Conservation (phyloP, 2,797 vertebrate species). For the Phrynocephalus guinanensis region DNA sequence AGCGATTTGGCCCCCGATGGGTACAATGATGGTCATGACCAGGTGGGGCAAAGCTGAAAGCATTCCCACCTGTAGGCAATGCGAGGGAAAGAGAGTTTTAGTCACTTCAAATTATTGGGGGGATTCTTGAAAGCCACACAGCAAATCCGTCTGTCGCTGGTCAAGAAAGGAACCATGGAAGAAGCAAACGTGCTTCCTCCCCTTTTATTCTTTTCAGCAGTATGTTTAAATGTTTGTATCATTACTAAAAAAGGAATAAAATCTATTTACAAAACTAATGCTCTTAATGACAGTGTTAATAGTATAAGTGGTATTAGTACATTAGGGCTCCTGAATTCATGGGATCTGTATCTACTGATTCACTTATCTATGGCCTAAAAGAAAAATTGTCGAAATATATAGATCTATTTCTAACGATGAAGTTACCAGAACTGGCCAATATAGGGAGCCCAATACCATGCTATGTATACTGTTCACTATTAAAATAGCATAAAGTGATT, state of each 20-base stretch:
- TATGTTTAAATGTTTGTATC: background rate
- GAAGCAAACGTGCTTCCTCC: background rate
- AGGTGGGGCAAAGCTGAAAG: constrained; percentile 91
- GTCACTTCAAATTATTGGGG: background rate
- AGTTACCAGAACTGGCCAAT: too few relatives aligned
- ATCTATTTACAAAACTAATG: background rate
- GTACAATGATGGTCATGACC: constrained; percentile 94
- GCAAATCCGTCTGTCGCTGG: background rate
- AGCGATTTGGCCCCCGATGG: constrained; percentile 91
- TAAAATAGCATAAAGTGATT: too few relatives aligned
- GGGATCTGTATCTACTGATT: too few relatives aligned
- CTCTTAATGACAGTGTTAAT: too few relatives aligned
- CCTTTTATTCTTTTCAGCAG: background rate
- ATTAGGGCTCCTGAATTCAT: too few relatives aligned
- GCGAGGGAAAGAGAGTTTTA: background rate
- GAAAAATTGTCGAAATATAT: too few relatives aligned
- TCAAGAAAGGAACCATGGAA: too few relatives aligned
- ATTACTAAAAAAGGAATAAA: background rate
- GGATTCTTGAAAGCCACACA: background rate
- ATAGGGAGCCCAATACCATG: too few relatives aligned
- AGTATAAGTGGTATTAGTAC: too few relatives aligned
- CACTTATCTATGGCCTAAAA: too few relatives aligned
- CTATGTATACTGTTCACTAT: too few relatives aligned
- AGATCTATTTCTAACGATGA: too few relatives aligned
- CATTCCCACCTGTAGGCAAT: constrained; percentile 84